Evolutionary conservation across 1,140 invertebrate genomes (phyloP).

Genomic region (Amyelois transitella): DNA sequence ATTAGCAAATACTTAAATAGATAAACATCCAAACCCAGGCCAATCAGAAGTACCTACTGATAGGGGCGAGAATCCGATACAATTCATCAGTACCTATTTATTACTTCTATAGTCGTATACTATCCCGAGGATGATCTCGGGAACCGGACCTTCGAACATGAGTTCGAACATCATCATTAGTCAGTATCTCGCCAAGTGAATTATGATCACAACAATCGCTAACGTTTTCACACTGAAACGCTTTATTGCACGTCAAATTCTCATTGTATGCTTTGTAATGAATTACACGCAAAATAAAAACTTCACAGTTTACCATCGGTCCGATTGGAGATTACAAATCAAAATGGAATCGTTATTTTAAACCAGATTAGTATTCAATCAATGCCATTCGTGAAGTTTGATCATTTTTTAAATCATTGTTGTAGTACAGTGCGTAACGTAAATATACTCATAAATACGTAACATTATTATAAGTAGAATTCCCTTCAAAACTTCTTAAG

Average conservation of each 20-base stretch:
- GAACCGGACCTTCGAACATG: no score
- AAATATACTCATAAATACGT: no score
- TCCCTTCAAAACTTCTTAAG: no score
- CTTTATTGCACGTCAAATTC: neutral
- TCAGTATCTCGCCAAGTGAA: constrained; percentile 14
- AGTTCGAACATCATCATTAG: constrained; percentile 44
- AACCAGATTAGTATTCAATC: neutral
- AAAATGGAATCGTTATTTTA: neutral
- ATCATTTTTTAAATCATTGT: neutral
- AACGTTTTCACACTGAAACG: neutral
- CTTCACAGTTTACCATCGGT: neutral
- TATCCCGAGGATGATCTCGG: no score
- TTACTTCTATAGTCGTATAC: no score
- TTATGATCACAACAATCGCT: constrained; percentile 7
- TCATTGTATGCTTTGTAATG: neutral
- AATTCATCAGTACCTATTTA: no score
- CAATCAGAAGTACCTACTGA: no score
- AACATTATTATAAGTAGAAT: no score
- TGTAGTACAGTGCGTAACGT: no score
- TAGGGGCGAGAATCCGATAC: no score
- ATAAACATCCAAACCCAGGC: no score
- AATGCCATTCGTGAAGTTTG: neutral
- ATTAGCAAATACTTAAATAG: no score
- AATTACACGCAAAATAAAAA: neutral
- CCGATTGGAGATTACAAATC: neutral